A percentile compares a stretch with the other conserved stretches of the same genome.
Evolutionary conservation across 2,113 vertebrate genomes (phyloP).

Genomic region (Ceyx cyanopectus): DNA sequence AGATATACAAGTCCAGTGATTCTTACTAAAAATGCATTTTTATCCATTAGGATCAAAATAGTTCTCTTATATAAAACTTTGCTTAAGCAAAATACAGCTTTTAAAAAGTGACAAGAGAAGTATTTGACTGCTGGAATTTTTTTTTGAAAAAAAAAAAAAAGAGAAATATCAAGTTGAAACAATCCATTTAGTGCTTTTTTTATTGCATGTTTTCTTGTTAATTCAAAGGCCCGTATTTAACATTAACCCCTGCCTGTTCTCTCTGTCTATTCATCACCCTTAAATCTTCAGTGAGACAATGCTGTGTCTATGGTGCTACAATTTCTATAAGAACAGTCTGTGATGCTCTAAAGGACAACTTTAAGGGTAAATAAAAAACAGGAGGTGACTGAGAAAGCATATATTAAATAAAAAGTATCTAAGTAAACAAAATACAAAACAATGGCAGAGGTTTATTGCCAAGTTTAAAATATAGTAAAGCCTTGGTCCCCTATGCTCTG

Average conservation of each 20-base stretch:
- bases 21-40: background rate
- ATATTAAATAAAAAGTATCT: background rate
- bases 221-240: background rate
- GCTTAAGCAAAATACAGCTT: background rate
- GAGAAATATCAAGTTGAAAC: background rate
- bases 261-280: background rate
- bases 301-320: background rate
- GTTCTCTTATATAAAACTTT: background rate
- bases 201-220: background rate
- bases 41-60: background rate
- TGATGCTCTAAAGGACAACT: background rate
- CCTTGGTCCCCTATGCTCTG: background rate
- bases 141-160: background rate
- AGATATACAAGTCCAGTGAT: background rate
- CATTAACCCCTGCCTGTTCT: background rate
- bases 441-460: background rate
- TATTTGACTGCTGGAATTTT: background rate
- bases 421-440: background rate
- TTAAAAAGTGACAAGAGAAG: background rate
- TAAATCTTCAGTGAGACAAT: constrained; percentile 1
- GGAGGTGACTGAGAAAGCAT: background rate
- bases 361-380: background rate
- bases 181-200: background rate
- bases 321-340: background rate
- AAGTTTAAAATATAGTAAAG: background rate